Percentiles rank a stretch among this genome's conserved stretches.
Conservation (phyloP, 1,140 invertebrate genomes). For the Danaus plexippus region DNA sequence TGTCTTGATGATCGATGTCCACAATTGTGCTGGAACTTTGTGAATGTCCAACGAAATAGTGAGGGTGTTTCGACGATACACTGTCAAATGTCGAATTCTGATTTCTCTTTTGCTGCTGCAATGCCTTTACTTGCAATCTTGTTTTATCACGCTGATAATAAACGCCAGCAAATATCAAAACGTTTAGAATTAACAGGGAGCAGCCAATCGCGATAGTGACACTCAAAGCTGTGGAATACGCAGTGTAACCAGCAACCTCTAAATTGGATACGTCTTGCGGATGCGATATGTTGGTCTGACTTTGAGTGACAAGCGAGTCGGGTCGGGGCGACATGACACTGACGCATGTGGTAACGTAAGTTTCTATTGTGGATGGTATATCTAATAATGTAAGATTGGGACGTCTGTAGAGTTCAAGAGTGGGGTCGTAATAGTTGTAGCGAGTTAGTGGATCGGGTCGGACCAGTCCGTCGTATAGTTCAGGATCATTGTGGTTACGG, state of each 20-base stretch:
- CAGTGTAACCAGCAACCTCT: constrained; percentile 84
- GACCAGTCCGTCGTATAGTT: constrained; percentile 86
- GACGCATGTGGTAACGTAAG: constrained; percentile 73
- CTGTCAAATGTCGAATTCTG: constrained; percentile 81
- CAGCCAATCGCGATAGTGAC: constrained; percentile 92
- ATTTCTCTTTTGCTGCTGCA: constrained; percentile 78
- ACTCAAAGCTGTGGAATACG: constrained; percentile 86
- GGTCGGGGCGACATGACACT: constrained; percentile 71
- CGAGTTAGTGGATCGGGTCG: constrained; percentile 82
- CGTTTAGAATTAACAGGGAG: constrained; percentile 86
- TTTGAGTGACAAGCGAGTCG: constrained; percentile 63
- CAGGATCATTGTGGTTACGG: constrained; percentile 84
- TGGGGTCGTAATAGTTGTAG: constrained; percentile 48
- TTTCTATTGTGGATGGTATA: constrained; percentile 72
- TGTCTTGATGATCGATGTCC: constrained; percentile 83
- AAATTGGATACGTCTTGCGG: constrained; percentile 77
- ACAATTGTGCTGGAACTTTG: constrained; percentile 83
- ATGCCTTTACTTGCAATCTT: constrained; percentile 82
- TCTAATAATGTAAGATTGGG: constrained; percentile 72
- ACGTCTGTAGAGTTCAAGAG: constrained; percentile 73
- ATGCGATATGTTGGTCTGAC: constrained; percentile 71
- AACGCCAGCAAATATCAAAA: constrained; percentile 88
- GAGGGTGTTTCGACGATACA: constrained; percentile 76
- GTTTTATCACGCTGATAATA: constrained; percentile 91
- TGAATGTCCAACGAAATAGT: constrained; percentile 78